Base-by-base conservation (phyloP, 2,888 invertebrate genomes). In the Herminia tarsipennalis region DNA sequence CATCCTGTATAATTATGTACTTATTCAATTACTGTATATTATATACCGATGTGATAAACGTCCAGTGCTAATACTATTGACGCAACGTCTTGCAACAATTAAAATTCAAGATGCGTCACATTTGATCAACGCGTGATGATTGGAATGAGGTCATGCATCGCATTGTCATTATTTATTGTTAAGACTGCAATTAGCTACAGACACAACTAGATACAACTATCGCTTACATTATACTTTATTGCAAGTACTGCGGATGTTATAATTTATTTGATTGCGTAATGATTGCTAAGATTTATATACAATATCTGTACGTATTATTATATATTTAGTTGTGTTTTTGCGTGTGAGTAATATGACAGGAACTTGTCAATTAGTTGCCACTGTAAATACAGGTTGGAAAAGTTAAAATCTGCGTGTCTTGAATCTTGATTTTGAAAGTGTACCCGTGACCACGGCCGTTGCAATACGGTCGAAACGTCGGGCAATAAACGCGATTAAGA, bases 81-180 rank as follows among this genome's bases (percentile, higher is more conserved):
- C 66, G 70, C 73, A 71, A 70, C 54, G 45, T 47, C 33, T 49
- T 34, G 40, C 18, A 70, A 70, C 62, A 77, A 80, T 82, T 78
- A 78, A 70, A 75, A 80, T 80, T 73, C 78, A 47, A 45, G 45
- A 56, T 65, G 72, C 74, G 73, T 76, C 73, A 72, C 66, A 60
- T 74, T 73, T 66, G 76, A 76, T 75, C 66, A 60, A 62, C 65
- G 56, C 43, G 63, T 61, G 70, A 71, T 66, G 67, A 73, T 69
- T 46, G 69, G 56, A 80, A 78, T 80, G 81, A 83, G 80, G 81
- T 81, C 82, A 79, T 66, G 47, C 61, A 49, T 59, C 65, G 70
- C 73, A 78, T 77, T 79, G 74, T 76, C 66, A 71, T 66, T 73
- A 69, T 71, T 71, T 74, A 74, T 77, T 77, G 72, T 78, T 75